Conservation (phyloP, 2,113 vertebrate species). For the Ophthalmolycus amberensis region DNA sequence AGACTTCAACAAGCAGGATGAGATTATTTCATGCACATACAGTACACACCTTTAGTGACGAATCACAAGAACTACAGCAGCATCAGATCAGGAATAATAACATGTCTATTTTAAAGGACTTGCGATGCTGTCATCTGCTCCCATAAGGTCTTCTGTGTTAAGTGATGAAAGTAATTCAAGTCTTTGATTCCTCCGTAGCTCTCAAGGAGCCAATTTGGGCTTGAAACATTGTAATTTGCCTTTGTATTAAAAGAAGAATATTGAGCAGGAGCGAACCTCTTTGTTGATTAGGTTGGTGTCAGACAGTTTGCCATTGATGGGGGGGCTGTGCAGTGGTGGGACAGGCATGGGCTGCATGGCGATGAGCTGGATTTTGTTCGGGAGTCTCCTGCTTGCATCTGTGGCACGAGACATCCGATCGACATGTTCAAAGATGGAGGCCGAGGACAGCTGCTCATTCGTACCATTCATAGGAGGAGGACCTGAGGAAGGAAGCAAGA, state of each 20-base stretch:
- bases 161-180: background rate
- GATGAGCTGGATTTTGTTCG: slow-evolving; percentile 96
- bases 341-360: slow-evolving; percentile 97
- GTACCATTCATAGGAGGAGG: slow-evolving; percentile 84
- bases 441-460: slow-evolving; percentile 90
- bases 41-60: background rate
- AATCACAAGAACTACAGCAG: background rate
- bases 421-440: slow-evolving; percentile 95
- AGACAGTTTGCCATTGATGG: slow-evolving; percentile 83
- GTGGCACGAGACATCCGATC: slow-evolving; percentile 91
- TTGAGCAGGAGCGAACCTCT: slow-evolving; percentile 82
- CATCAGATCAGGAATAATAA: background rate
- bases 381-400: slow-evolving; percentile 88
- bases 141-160: background rate
- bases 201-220: background rate
- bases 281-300: slow-evolving; percentile 93
- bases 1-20: background rate
- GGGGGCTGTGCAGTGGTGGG: slow-evolving; percentile 84
- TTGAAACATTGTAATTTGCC: background rate
- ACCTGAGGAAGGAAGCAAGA: slow-evolving; percentile 77
- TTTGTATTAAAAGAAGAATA: background rate
- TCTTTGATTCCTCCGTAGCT: background rate
- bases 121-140: background rate
- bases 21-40: background rate
- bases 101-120: background rate